phyloP scores from a whole-genome alignment of 2,797 vertebrate genomes.

The Dipus sagitta region DNA sequence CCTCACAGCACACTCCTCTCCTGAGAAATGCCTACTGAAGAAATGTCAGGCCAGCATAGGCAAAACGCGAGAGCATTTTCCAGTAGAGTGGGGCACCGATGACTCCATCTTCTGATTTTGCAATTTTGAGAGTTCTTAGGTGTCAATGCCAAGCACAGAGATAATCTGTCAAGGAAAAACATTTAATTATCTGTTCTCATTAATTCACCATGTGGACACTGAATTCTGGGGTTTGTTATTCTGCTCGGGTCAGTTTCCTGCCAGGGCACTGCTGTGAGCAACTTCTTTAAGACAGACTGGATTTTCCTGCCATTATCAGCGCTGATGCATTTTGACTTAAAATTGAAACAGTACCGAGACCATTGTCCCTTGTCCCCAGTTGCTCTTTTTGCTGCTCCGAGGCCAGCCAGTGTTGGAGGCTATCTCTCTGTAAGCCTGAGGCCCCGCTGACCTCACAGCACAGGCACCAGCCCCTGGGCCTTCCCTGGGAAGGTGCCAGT shows the following conservation, averaged over 20 bases:
- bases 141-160: neutral
- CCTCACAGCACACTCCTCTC: neutral
- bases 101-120: neutral
- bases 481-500: slow-evolving; percentile 22
- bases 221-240: neutral
- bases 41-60: neutral
- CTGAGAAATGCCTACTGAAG: neutral
- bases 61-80: neutral
- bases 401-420: neutral
- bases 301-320: slow-evolving; percentile 16
- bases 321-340: slow-evolving; percentile 21
- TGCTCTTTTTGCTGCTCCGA: slow-evolving; percentile 22
- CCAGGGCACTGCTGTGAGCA: neutral
- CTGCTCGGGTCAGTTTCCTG: neutral
- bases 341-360: neutral
- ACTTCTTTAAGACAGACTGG: neutral
- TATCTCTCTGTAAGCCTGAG: neutral
- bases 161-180: neutral
- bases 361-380: neutral
- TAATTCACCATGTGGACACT: neutral
- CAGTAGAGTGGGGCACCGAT: neutral
- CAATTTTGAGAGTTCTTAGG: neutral
- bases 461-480: neutral
- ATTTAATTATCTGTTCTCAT: neutral
- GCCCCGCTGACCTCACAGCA: neutral